phyloP scores from a whole-genome alignment of 2,113 vertebrate genomes.

The Aptenodytes patagonicus region DNA sequence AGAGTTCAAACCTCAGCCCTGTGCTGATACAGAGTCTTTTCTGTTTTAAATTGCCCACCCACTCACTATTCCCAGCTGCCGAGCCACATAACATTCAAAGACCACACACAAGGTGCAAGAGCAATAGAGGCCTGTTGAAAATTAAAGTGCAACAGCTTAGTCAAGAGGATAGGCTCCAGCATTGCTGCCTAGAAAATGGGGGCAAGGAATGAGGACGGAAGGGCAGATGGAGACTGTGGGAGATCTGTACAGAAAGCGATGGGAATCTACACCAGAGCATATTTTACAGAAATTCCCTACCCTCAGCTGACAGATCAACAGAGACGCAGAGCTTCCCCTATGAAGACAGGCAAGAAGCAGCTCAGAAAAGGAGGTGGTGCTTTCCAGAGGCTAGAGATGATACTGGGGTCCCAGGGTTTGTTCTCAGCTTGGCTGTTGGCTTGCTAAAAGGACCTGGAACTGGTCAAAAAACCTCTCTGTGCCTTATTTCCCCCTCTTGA shows the following conservation, averaged over 20 bases:
- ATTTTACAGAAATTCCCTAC: neutral
- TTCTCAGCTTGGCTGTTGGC: neutral
- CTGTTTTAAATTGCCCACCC: constrained; percentile 68
- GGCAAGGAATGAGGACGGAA: neutral
- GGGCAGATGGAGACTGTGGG: neutral
- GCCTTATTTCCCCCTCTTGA: neutral
- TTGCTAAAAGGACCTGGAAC: neutral
- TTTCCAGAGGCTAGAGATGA: neutral
- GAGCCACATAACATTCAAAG: constrained; percentile 68
- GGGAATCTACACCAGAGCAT: neutral
- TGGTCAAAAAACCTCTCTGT: neutral
- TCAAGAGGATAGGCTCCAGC: constrained; percentile 17
- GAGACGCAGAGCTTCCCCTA: neutral
- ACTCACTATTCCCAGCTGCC: constrained; percentile 76
- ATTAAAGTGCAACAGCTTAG: constrained; percentile 64
- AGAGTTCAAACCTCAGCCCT: constrained; percentile 69
- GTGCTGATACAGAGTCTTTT: constrained; percentile 71
- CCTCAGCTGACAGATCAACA: neutral
- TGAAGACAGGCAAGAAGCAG: neutral
- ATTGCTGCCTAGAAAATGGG: neutral
- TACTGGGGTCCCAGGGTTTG: neutral
- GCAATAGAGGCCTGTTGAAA: constrained; percentile 70
- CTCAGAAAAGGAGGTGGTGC: neutral
- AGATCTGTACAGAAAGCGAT: neutral
- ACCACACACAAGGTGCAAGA: constrained; percentile 78